These are phyloP conservation scores for Penaeus indicus DNA, from an alignment of 1,140 invertebrate genomes.

Conservation along the genomic window DNA sequence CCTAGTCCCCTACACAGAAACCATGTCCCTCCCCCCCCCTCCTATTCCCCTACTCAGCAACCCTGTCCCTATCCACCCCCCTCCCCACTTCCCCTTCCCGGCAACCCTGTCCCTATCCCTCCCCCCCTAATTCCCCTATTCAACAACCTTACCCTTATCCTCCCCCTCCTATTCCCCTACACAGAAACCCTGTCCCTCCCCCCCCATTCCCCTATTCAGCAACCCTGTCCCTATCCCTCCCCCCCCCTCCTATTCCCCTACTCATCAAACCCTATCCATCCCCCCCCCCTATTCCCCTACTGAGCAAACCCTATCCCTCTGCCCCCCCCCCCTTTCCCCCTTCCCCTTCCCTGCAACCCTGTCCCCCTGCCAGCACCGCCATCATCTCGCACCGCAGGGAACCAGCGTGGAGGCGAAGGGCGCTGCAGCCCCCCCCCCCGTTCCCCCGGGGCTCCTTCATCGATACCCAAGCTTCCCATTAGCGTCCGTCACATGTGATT, in stretches of 20 bases:
- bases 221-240: not conserved
- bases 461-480: no score
- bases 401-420: no score
- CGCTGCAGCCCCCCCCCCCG: no score
- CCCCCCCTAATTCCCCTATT: not conserved
- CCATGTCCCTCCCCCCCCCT: not conserved
- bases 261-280: not conserved
- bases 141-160: not conserved
- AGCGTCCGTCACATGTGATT: no score
- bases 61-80: not conserved
- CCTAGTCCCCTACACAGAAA: not conserved
- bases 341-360: not conserved
- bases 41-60: no score
- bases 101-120: no score
- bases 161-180: conserved; percentile 6
- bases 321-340: no score
- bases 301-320: no score
- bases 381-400: no score
- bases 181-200: not conserved
- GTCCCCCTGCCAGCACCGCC: not conserved
- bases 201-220: not conserved
- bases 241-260: not conserved
- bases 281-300: no score
- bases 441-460: no score
- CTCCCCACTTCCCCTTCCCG: not conserved